phyloP scores from a whole-genome alignment of 2,113 vertebrate species.

The Centrocercus urophasianus region DNA sequence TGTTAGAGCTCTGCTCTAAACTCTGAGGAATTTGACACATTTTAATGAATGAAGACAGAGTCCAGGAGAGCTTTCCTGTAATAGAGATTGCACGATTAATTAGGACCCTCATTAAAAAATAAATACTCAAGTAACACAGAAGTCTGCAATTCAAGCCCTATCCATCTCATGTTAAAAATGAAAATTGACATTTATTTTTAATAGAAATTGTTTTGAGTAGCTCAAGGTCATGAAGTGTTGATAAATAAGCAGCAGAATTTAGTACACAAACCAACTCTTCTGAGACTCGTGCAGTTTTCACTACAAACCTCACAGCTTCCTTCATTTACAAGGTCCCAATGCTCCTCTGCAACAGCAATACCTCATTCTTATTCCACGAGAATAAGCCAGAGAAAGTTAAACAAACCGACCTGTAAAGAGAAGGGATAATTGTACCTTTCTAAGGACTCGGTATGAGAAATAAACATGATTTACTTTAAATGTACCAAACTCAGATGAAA shows the following conservation, averaged over 20 bases:
- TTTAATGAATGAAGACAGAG: slow-evolving; percentile 67
- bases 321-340: slow-evolving; percentile 18
- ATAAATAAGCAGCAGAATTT: slow-evolving; percentile 3
- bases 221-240: not conserved
- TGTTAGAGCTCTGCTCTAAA: slow-evolving; percentile 57
- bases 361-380: slow-evolving; percentile 40
- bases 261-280: slow-evolving; percentile 13
- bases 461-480: not conserved
- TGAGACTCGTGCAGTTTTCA: not conserved
- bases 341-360: not conserved
- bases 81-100: slow-evolving; percentile 60
- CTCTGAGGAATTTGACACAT: slow-evolving; percentile 70
- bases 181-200: not conserved
- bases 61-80: slow-evolving; percentile 67
- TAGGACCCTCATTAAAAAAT: slow-evolving; percentile 70
- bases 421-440: slow-evolving; percentile 26
- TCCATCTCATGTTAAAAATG: not conserved
- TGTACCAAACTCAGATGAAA: not conserved
- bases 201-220: not conserved
- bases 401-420: slow-evolving; percentile 25
- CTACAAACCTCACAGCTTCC: slow-evolving; percentile 22
- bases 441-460: not conserved
- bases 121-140: slow-evolving; percentile 31
- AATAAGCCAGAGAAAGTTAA: slow-evolving; percentile 40
- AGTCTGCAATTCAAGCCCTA: not conserved